Evolutionary conservation across 2,888 invertebrate genomes (phyloP).

Genomic region (Apamea monoglypha): DNA sequence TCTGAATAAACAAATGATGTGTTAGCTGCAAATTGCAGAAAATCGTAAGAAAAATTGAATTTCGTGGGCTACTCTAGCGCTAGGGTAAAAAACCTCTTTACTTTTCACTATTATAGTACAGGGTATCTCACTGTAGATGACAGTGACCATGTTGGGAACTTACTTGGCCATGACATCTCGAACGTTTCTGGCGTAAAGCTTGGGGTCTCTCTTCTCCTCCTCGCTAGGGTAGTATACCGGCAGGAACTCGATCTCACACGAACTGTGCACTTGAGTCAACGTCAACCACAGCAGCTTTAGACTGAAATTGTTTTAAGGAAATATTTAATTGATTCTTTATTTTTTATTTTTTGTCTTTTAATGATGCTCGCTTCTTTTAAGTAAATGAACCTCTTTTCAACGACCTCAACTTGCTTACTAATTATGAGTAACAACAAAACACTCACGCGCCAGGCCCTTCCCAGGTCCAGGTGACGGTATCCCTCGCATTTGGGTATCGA

Average conservation of each 20-base stretch:
- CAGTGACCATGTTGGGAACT: conserved; percentile 70
- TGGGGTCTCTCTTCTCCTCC: conserved; percentile 96
- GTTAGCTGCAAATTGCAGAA: too few relatives aligned
- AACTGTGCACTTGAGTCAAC: conserved; percentile 96
- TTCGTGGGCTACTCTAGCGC: too few relatives aligned
- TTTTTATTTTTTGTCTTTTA: background rate
- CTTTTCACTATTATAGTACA: background rate
- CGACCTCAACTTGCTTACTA: background rate
- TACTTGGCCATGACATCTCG: conserved; percentile 97
- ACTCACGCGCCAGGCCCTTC: conserved; percentile 98
- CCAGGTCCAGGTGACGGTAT: conserved; percentile 98
- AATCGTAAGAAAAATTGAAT: too few relatives aligned
- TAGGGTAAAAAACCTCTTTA: background rate
- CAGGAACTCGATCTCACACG: conserved; percentile 97
- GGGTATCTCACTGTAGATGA: too few relatives aligned
- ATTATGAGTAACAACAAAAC: background rate
- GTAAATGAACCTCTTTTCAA: background rate
- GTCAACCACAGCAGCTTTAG: conserved; percentile 96
- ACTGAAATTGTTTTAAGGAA: conserved; percentile 85
- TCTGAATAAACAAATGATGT: too few relatives aligned
- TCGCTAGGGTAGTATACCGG: conserved; percentile 97
- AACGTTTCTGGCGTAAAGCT: conserved; percentile 97
- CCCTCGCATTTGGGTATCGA: conserved; percentile 96
- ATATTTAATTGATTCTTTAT: background rate
- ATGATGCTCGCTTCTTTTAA: background rate